These are phyloP conservation scores for Poeciliopsis turrubarensis DNA, from an alignment of 2,113 vertebrate genomes.

Conservation along the genomic window DNA sequence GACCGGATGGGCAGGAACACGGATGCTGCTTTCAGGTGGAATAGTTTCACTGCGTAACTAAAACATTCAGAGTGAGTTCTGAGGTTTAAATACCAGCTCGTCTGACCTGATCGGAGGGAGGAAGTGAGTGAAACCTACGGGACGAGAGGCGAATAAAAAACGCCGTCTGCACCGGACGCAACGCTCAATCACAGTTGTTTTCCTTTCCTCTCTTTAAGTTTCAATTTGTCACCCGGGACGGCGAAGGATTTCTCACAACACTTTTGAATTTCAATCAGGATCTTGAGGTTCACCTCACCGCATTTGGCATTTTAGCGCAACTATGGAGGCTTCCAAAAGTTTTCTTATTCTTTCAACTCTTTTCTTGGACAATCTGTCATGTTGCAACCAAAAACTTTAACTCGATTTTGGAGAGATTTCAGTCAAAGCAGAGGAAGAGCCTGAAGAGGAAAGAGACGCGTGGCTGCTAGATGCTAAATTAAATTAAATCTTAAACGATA, in stretches of 20 bases:
- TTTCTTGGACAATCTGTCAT: neutral
- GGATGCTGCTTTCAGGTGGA: conserved; percentile 19
- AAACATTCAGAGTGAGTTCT: neutral
- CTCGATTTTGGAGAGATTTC: no score
- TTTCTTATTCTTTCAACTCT: neutral
- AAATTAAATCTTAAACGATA: no score
- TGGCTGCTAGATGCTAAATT: no score
- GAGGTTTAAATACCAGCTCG: neutral
- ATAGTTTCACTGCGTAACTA: neutral
- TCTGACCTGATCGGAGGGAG: neutral
- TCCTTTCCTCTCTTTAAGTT: conserved; percentile 22
- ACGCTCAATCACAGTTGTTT: conserved; percentile 32
- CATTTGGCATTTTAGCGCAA: neutral
- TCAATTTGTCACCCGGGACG: conserved; percentile 22
- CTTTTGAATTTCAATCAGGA: conserved; percentile 32
- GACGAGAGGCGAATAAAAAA: neutral
- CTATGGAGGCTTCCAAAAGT: neutral
- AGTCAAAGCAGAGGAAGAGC: no score
- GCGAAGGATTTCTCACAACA: conserved; percentile 23
- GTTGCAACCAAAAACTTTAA: neutral
- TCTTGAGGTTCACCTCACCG: neutral
- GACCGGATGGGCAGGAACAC: conserved; percentile 2
- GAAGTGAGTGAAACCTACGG: neutral
- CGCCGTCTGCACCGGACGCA: neutral
- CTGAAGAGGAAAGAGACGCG: no score